Conservation (phyloP, 2,113 vertebrate genomes). For the Prietella phreatophila region DNA sequence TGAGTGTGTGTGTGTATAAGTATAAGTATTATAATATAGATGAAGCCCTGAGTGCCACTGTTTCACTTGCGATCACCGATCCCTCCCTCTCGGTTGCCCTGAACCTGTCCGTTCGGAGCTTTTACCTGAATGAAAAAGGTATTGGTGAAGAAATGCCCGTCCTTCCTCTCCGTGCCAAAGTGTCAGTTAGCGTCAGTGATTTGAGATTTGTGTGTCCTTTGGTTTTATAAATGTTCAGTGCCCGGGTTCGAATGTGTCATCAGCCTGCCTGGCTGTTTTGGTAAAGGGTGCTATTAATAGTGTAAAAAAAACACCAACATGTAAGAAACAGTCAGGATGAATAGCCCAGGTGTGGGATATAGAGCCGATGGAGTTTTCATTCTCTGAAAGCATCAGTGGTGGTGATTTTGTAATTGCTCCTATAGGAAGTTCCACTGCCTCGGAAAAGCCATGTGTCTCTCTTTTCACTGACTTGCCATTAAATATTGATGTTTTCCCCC, state of each 20-base stretch:
- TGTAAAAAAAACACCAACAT: neutral
- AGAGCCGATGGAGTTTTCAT: neutral
- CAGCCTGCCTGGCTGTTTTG: neutral
- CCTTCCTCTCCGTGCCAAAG: constrained; percentile 43
- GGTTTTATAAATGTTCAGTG: neutral
- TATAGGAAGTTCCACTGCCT: constrained; percentile 13
- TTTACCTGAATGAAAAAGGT: constrained; percentile 74
- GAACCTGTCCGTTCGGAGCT: constrained; percentile 61
- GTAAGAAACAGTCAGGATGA: neutral
- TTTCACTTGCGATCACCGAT: constrained; percentile 72
- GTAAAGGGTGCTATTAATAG: constrained; percentile 32
- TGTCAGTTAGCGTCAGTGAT: constrained; percentile 37
- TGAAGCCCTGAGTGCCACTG: constrained; percentile 67
- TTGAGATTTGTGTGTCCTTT: neutral
- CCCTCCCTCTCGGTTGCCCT: constrained; percentile 60
- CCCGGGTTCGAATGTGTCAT: neutral
- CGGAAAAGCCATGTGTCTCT: constrained; percentile 28
- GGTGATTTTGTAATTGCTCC: constrained; percentile 23
- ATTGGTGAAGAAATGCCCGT: constrained; percentile 52
- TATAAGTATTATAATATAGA: too few relatives aligned
- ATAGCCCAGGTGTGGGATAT: constrained; percentile 7
- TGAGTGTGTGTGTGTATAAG: too few relatives aligned
- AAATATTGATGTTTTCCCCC: constrained; percentile 46
- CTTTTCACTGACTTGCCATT: constrained; percentile 38
- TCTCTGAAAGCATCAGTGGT: neutral